Base-by-base conservation (phyloP, 2,888 invertebrate species). In the Craniophora ligustri region DNA sequence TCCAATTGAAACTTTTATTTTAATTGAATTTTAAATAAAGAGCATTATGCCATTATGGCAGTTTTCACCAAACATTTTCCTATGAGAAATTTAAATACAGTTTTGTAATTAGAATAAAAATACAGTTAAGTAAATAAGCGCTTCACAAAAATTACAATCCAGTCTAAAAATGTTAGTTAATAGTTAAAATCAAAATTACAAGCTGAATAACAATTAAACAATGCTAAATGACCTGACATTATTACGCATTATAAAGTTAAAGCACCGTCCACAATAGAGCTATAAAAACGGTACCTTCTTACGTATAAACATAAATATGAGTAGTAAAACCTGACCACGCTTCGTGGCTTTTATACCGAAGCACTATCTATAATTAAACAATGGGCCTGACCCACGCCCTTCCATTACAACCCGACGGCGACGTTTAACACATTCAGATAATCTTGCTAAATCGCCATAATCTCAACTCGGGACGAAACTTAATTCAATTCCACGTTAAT, bases 401-500 rank as follows among this genome's bases (percentile, higher is more conserved):
- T 83, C 83, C 84, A 82, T 87, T 83, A 87, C 86, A 87, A 81
- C 84, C 82, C 84, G 79, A 84, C 83, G 80, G 84, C 85, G 79
- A 84, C 88, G 84, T 85, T 90, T 87, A 91, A 91, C 92, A 91
- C 90, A 89, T 89, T 87, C 85, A 82, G 86, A 87, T 92, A 91
- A 92, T 92, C 91, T 89, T 84, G 83, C 86, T 85, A 84, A 90
- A 91, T 88, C 89, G 87, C 84, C 80, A 84, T 90, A 90, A 91
- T 91, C 91, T 88, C 82, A 80, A 83, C 82, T 84, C 75, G 86
- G 85, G 86, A 84, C 85, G 82, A 82, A 86, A 89, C 85, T 87
- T 87, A 88, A 92, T 91, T 92, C 87, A 87, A 91, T 89, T 89
- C 84, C 80, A 87, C 87, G 85, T 90, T 90, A 90, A 91, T 89